phyloP scores from a whole-genome alignment of 2,888 invertebrate species.

The Orthosia gracilis region DNA sequence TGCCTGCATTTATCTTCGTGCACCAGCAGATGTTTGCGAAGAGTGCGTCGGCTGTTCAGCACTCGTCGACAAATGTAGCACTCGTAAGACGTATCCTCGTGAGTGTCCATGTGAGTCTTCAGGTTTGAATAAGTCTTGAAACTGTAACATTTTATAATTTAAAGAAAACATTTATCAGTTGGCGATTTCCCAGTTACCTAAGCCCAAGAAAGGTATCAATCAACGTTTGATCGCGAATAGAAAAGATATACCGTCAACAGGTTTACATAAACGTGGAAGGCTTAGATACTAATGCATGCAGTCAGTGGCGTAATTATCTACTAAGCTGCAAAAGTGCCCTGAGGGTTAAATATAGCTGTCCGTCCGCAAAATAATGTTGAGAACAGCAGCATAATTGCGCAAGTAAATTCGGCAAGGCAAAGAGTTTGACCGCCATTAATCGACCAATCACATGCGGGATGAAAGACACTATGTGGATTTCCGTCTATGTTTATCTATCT shows the following conservation, averaged over 20 bases:
- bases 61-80: constrained; percentile 89
- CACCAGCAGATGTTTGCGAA: constrained; percentile 89
- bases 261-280: constrained; percentile 5
- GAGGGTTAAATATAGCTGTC: no score
- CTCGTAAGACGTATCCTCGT: constrained; percentile 89
- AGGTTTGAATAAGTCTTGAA: constrained; percentile 91
- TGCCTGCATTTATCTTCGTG: constrained; percentile 90
- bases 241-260: neutral
- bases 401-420: no score
- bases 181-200: no score
- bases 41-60: constrained; percentile 89
- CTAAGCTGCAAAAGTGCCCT: no score
- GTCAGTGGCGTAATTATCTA: neutral
- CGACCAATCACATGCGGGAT: no score
- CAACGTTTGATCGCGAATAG: neutral
- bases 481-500: no score
- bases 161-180: no score
- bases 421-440: no score
- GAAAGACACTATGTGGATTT: no score
- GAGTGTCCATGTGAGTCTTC: constrained; percentile 91
- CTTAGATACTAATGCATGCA: constrained; percentile 9
- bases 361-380: no score
- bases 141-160: constrained; percentile 68
- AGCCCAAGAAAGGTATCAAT: no score
- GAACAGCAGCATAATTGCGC: no score